phyloP scores from a whole-genome alignment of 2,888 invertebrate genomes.

The Oscheius onirici region DNA sequence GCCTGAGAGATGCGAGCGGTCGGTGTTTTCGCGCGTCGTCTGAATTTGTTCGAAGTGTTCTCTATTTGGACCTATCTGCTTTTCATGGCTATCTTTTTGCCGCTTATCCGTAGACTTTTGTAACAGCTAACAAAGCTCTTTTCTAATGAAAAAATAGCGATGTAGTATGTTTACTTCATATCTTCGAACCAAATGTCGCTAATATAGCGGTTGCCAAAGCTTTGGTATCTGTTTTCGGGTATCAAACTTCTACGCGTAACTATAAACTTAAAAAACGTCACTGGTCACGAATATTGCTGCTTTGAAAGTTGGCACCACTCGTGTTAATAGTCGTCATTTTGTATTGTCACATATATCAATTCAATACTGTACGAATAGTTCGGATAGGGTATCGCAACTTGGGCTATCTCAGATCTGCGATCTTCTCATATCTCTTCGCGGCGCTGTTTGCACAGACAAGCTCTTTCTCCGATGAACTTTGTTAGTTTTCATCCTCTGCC shows the following conservation, averaged over 20 bases:
- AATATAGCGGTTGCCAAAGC: too few relatives aligned
- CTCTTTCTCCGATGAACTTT: conserved; percentile 32
- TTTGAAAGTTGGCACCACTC: too few relatives aligned
- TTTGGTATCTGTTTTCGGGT: too few relatives aligned
- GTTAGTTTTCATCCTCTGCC: conserved; percentile 26
- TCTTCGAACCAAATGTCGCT: too few relatives aligned
- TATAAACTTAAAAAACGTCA: too few relatives aligned
- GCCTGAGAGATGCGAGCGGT: conserved; percentile 19
- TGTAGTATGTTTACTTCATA: too few relatives aligned
- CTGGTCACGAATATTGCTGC: too few relatives aligned
- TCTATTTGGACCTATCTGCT: not conserved
- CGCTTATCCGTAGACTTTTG: too few relatives aligned
- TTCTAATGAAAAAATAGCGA: too few relatives aligned
- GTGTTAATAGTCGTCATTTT: too few relatives aligned
- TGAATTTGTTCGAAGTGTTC: conserved; percentile 18
- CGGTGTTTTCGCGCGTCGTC: conserved; percentile 34
- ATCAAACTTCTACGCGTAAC: too few relatives aligned
- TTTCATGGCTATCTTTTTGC: not conserved
- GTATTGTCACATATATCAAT: too few relatives aligned
- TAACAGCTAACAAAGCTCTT: not conserved
- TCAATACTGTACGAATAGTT: conserved; percentile 15
- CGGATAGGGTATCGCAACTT: conserved; percentile 16
- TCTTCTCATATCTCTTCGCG: conserved; percentile 34
- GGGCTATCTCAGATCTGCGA: conserved; percentile 32
- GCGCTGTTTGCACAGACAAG: conserved; percentile 33